Evolutionary conservation across 2,888 invertebrate species (phyloP), one percentile per base, ranked within the genome.

Genomic region (Pocota personata): DNA sequence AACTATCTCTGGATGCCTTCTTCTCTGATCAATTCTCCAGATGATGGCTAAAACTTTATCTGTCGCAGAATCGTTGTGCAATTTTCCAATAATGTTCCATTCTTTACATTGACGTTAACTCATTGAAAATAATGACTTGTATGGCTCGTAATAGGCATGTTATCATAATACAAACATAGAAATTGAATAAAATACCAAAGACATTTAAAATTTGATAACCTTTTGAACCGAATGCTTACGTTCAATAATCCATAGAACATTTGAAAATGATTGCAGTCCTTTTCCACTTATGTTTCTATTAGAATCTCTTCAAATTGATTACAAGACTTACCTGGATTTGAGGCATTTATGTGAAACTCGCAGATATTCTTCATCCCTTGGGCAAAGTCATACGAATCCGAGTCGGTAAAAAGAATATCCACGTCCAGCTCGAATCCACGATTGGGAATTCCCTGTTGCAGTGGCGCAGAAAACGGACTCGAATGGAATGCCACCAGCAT

Each of bases 401-500:
- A 97, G 90, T 97, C 97, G 0, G 97, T 96, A 90, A 97, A 97
- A 43, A 97, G 95, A 43, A 98, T 96, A 89, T 97, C 97, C n/a
- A 97, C 96, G 89, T 96, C 95, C 52, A 98, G 94, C 90, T 97
- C 97, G 89, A 97, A 96, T 73, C 96, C 96, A 3, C 97, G 93
- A 73, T 97, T 93, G 0, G 96, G 95, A 73, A 92, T 92, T 4
- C 94, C 94, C 6, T 94, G 94, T 71, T 96, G 95, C 66, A 96
- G 93, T 2, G 97, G 97, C 66, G 97, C 96, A 86, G 96, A 96
- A 91, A 95, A 95, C 0, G 97, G 96, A 10, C 97, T 97, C 21
- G 97, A 97, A 91, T 96, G 96, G 91, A 98, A 97, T 67, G 97
- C 97, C 6, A 98, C 96, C 64, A 97, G 94, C 96, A 98, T 97